Evolutionary conservation across 2,888 invertebrate genomes (phyloP), one percentile per base, ranked within the genome.

Genomic region (Petrolisthes manimaculis): DNA sequence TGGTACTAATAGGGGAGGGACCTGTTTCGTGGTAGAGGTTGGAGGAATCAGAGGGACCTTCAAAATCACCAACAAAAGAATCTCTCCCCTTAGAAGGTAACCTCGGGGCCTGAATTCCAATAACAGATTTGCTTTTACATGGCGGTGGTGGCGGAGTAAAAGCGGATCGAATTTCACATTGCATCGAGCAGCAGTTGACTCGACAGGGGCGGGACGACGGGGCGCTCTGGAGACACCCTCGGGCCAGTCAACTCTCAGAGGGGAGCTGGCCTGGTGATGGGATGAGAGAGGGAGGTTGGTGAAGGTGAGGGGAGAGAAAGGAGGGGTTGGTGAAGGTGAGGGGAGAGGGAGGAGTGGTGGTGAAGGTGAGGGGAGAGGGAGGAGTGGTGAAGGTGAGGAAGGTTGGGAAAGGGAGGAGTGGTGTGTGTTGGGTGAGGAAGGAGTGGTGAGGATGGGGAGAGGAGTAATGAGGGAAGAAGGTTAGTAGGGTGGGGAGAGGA

Each of bases 141-240:
- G 83, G 79, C 87, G 61, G 69, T n/a, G n/a, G n/a, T n/a, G n/a
- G n/a, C 51, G 37, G 67, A 12, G 78, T 87, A 83, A 87, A 86
- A 87, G 87, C 87, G 79, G 87, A 83, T 87, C 87, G 83, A 87
- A 87, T 87, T 86, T 83, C 87, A 71, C 87, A 87, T 83, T 56
- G 69, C 83, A 83, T 87, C 79, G 87, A 71, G 69, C 21, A 55
- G 84, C 67, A 69, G 69, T 71, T 69, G 79, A 53, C 14, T 71
- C 53, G 77, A 55, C 37, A 78, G 56, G 69, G 75, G 77, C n/a
- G 82, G 74, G n/a, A 77, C 71, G 77, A 51, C 51, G 61, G 69
- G 69, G 61, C 53, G n/a, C n/a, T n/a, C n/a, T n/a, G n/a, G n/a
- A n/a, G n/a, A n/a, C n/a, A n/a, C n/a, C n/a, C n/a, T n/a, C n/a